Conservation (phyloP, 2,113 vertebrate species). For the Cavia aperea region DNA sequence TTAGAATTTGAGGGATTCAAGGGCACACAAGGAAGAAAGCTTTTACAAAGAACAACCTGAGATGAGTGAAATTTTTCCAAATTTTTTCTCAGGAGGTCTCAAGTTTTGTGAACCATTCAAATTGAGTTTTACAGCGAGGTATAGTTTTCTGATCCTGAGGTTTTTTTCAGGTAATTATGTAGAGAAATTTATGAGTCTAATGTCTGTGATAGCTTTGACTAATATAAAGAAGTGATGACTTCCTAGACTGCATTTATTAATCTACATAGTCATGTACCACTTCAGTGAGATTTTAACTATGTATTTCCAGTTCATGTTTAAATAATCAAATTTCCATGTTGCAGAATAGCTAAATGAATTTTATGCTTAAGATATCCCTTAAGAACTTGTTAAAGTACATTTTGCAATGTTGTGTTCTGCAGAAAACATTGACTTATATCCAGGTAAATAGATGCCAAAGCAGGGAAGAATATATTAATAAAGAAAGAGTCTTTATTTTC, state of each 20-base stretch:
- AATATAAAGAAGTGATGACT: constrained; percentile 42
- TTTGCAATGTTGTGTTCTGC: constrained; percentile 36
- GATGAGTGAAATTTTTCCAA: background rate
- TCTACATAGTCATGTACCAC: constrained; percentile 16
- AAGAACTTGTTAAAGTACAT: constrained; percentile 53
- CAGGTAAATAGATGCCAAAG: constrained; percentile 43
- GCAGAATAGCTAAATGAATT: constrained; percentile 44
- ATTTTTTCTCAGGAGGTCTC: background rate
- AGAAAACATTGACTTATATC: constrained; percentile 42
- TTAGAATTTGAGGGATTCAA: background rate
- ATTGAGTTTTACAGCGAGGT: background rate
- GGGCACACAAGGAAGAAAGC: background rate
- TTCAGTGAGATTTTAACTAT: constrained; percentile 30
- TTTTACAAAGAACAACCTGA: background rate
- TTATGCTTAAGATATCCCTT: constrained; percentile 37
- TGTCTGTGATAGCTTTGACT: background rate
- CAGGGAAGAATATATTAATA: constrained; percentile 26
- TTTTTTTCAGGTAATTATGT: background rate
- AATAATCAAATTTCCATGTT: constrained; percentile 50
- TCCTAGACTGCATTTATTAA: constrained; percentile 38
- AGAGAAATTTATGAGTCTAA: background rate
- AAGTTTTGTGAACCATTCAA: background rate
- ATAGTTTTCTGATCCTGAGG: background rate
- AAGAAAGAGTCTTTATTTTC: constrained; percentile 35
- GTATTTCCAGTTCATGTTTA: constrained; percentile 42